Percentiles rank a stretch among this genome's conserved stretches.
phyloP scores from a whole-genome alignment of 2,888 invertebrate genomes.

The Troides helena region DNA sequence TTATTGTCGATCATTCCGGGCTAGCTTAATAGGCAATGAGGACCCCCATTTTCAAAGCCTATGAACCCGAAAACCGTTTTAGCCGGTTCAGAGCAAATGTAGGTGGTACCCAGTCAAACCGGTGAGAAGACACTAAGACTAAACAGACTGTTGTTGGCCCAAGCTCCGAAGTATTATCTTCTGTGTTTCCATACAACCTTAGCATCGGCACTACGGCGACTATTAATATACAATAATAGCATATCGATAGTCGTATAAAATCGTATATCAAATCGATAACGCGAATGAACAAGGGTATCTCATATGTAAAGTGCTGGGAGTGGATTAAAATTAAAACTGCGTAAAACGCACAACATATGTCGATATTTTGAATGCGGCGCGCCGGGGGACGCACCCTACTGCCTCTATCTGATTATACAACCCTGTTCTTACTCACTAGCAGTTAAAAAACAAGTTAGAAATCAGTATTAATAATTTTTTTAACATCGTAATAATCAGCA shows the following conservation, averaged over 20 bases:
- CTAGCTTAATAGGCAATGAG: no score
- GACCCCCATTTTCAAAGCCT: no score
- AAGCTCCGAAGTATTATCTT: no score
- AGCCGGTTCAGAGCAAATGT: no score
- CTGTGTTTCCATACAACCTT: no score
- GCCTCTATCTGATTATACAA: conserved; percentile 50
- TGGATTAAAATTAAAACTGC: conserved; percentile 69
- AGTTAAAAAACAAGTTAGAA: conserved; percentile 32
- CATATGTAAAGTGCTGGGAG: conserved; percentile 38
- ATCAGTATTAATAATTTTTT: not conserved
- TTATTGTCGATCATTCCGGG: no score
- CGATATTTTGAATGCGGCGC: conserved; percentile 37
- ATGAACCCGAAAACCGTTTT: no score
- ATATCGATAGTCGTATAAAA: conserved; percentile 8
- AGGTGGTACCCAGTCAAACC: no score
- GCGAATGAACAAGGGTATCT: conserved; percentile 25
- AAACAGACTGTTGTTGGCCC: not conserved
- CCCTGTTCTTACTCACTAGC: conserved; percentile 40
- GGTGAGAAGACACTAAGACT: not conserved
- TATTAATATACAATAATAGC: not conserved
- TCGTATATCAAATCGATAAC: conserved; percentile 21
- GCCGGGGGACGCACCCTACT: conserved; percentile 39
- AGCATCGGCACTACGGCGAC: no score
- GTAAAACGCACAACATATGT: conserved; percentile 72
- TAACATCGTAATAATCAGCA: no score